A percentile compares a stretch with the other conserved stretches of the same genome.
Evolutionary conservation across 2,113 vertebrate genomes (phyloP).

Genomic region (Thamnophis sirtalis): DNA sequence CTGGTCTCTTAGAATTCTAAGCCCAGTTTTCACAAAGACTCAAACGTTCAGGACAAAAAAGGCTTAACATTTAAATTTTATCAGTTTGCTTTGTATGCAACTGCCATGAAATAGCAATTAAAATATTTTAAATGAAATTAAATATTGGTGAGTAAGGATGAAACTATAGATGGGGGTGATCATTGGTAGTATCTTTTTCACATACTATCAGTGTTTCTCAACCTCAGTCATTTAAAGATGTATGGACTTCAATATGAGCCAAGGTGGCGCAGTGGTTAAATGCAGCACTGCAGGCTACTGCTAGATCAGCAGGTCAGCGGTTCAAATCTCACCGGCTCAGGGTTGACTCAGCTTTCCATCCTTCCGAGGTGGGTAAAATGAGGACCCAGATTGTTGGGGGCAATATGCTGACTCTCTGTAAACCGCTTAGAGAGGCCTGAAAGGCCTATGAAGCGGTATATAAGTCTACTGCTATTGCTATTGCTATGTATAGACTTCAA

Average conservation of each 20-base stretch:
- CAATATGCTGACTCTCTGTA: no score
- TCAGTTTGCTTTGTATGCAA: not conserved
- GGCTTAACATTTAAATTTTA: not conserved
- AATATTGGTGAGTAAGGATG: not conserved
- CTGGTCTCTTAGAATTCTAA: slow-evolving; percentile 34
- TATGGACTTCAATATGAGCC: not conserved
- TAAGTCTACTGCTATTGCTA: no score
- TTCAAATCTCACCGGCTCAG: no score
- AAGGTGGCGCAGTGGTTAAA: no score
- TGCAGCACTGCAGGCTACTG: no score
- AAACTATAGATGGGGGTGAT: not conserved
- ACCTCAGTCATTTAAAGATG: not conserved
- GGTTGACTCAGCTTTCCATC: no score
- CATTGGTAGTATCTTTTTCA: not conserved
- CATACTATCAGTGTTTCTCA: not conserved
- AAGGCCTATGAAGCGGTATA: no score
- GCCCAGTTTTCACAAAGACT: slow-evolving; percentile 53
- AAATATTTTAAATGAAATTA: not conserved
- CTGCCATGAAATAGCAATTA: not conserved
- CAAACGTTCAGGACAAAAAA: slow-evolving; percentile 22
- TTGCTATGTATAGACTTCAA: not conserved
- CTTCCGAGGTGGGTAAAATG: no score
- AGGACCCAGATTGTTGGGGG: no score
- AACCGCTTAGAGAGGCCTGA: no score
- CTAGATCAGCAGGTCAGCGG: no score